Percentiles rank a stretch among this genome's conserved stretches.
These are phyloP conservation scores for Anagrus nilaparvatae DNA, from an alignment of 1,140 invertebrate genomes.

Conservation along the genomic window DNA sequence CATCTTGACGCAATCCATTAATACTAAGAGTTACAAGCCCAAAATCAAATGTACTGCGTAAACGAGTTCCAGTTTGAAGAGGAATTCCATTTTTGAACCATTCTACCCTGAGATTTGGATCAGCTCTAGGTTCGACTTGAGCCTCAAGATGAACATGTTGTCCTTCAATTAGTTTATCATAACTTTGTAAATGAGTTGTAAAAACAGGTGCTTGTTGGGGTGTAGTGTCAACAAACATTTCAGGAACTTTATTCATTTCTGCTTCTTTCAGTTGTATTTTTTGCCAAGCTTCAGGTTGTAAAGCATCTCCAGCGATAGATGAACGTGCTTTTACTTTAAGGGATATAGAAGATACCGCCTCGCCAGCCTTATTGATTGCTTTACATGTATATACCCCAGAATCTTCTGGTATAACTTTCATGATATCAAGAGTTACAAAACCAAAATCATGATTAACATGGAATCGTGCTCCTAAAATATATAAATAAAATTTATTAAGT, in stretches of 20 bases:
- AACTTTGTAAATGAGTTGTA: constrained; percentile 79
- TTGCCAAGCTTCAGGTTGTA: constrained; percentile 81
- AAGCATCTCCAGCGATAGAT: constrained; percentile 65
- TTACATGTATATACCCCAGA: constrained; percentile 89
- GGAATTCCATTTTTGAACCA: constrained; percentile 91
- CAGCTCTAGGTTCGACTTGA: constrained; percentile 89
- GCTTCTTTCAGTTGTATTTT: constrained; percentile 82
- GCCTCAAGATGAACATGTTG: constrained; percentile 89
- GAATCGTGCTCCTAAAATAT: constrained; percentile 61
- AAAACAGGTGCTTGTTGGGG: constrained; percentile 82
- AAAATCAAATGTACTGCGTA: constrained; percentile 87
- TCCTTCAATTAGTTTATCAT: constrained; percentile 76
- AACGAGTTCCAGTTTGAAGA: constrained; percentile 69
- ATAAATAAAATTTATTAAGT: constrained; percentile 3
- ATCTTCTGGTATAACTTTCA: constrained; percentile 78
- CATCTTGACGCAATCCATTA: constrained; percentile 72
- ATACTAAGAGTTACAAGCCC: constrained; percentile 88
- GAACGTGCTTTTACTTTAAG: constrained; percentile 76
- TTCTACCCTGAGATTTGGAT: constrained; percentile 82
- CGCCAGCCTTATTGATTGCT: constrained; percentile 81
- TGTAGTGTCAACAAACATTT: constrained; percentile 70
- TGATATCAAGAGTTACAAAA: constrained; percentile 85
- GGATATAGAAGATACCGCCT: constrained; percentile 81
- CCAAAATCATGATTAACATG: constrained; percentile 88
- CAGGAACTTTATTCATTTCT: constrained; percentile 76